Evolutionary conservation across 2,888 invertebrate genomes (phyloP), one percentile per base, ranked within the genome.

Genomic region (Campoplex nolae): DNA sequence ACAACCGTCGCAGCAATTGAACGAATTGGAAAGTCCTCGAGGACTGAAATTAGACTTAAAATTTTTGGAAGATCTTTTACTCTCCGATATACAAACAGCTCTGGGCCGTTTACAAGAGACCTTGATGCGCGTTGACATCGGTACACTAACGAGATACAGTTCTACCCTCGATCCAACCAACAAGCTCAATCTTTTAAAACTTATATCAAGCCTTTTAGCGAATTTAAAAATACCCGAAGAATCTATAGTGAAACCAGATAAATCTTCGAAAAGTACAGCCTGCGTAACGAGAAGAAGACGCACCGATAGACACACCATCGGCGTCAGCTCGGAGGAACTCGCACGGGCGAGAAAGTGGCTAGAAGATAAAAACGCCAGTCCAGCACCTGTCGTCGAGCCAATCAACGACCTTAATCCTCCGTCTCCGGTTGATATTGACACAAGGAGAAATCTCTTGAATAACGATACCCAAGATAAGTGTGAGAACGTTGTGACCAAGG

Each of bases 281-380:
- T 70, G 3, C 93, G 90, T 76, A 90, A 88, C 65, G 95, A 3
- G 96, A 86, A 94, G 96, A 13, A 95, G 96, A 82, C 95, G 96
- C 48, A 96, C 96, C 87, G 96, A 96, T 71, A 95, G 98, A 0
- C 97, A 98, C 93, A 98, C 98, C 0, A 97, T 98, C 35, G 98
- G 97, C 71, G 98, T 98, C 28, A 97, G 97, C 58, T 96, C 96
- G 68, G 97, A 97, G 92, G 98, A 98, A 92, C 94, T 98, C 42
- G 97, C 97, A 3, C 96, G 97, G 90, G 98, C 98, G 0, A 95
- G 98, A 70, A 96, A 96, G 83, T 96, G 97, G 92, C 96, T 98
- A 89, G 97, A 97, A 93, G 96, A 96, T 90, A 95, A 90, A 70
- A 89, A 84, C 35, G 67, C 78, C 88, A 91, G 70, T 75, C 65